Conservation (phyloP, 2,113 vertebrate species). For the Cercocebus atys region DNA sequence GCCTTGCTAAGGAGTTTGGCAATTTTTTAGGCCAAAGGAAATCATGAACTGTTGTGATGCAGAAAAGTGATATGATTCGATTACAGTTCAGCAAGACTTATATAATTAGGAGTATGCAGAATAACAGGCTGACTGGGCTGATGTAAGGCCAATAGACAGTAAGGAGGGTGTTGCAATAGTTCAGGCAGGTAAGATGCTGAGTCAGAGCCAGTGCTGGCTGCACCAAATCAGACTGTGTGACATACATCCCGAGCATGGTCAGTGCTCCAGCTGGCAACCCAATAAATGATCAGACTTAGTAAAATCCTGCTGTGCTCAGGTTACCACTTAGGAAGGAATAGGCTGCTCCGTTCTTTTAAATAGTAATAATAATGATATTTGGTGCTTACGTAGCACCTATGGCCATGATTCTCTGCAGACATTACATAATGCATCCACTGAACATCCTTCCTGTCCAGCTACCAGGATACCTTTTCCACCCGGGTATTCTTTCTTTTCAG, state of each 20-base stretch:
- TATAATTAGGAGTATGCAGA: not conserved
- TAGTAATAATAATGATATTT: not conserved
- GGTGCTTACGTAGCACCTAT: not conserved
- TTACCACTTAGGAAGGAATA: not conserved
- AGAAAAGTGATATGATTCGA: not conserved
- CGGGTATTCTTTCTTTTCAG: not conserved
- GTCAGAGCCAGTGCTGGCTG: not conserved
- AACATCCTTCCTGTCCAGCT: not conserved
- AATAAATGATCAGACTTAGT: not conserved
- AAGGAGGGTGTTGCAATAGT: not conserved
- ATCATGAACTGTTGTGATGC: not conserved
- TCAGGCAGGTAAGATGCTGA: not conserved
- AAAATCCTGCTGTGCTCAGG: slow-evolving; percentile 2
- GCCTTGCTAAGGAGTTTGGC: not conserved
- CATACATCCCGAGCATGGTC: not conserved
- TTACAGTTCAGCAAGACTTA: not conserved
- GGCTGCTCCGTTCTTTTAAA: not conserved
- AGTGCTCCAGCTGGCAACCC: not conserved
- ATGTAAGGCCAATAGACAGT: not conserved
- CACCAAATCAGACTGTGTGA: not conserved
- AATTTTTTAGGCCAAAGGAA: not conserved
- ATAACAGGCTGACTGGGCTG: not conserved
- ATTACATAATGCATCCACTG: not conserved
- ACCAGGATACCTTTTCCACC: not conserved
- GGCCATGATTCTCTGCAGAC: not conserved